Evolutionary conservation across 2,797 vertebrate species (phyloP).

Genomic region (Enteromius radiatus): DNA sequence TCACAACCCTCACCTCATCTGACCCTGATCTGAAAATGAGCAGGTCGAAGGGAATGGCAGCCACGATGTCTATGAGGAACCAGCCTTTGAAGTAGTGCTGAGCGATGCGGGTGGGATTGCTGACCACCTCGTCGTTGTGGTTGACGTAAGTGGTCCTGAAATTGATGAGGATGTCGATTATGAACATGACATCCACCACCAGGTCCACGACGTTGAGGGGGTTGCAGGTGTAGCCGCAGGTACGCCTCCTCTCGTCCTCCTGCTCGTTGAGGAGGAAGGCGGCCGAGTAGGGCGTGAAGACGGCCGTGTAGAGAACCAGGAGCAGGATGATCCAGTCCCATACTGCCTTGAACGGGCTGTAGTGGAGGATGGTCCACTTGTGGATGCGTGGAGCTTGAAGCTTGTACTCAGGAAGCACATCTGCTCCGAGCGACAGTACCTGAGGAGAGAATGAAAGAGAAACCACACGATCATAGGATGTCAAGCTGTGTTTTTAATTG

Average conservation of each 20-base stretch:
- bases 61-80: conserved; percentile 99
- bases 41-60: conserved; percentile 96
- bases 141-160: conserved; percentile 99
- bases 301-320: conserved; percentile 96
- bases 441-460: conserved; percentile 58
- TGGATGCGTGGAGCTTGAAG: conserved; percentile 95
- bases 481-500: neutral
- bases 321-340: conserved; percentile 99
- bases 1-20: conserved; percentile 84
- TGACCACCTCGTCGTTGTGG: conserved; percentile 96
- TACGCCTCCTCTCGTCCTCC: conserved; percentile 84
- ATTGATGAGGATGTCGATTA: conserved; percentile 97
- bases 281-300: conserved; percentile 96
- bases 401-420: conserved; percentile 97
- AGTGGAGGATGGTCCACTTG: conserved; percentile 96
- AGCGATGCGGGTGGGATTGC: conserved; percentile 92
- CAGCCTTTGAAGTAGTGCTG: conserved; percentile 99
- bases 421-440: conserved; percentile 95
- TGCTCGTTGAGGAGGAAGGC: conserved; percentile 96
- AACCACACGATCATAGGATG: neutral
- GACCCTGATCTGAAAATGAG: conserved; percentile 95
- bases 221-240: conserved; percentile 94
- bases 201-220: conserved; percentile 96
- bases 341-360: conserved; percentile 98
- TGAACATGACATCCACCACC: conserved; percentile 99